Conservation (phyloP, 2,797 vertebrate genomes). For the Philypnodon macrostomus region DNA sequence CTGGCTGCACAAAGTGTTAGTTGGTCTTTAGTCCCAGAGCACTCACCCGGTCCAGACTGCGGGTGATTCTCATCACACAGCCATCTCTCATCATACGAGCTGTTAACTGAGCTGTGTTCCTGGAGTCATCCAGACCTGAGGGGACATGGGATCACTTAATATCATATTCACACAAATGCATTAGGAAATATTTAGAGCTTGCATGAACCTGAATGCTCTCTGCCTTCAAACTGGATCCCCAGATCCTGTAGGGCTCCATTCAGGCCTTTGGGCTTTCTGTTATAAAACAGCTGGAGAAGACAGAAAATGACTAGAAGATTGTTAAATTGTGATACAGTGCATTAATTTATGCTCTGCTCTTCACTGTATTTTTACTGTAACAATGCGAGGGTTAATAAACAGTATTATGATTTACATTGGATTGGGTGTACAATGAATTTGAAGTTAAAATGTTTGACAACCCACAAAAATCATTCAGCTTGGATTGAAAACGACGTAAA, state of each 20-base stretch:
- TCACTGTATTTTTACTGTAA: too few species aligned
- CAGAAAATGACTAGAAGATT: neutral
- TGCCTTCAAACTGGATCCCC: slow-evolving; percentile 88
- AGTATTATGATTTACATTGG: too few species aligned
- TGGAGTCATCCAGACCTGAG: slow-evolving; percentile 89
- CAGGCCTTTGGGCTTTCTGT: slow-evolving; percentile 89
- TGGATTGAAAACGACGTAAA: too few species aligned
- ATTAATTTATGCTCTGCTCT: too few species aligned
- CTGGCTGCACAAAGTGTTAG: neutral
- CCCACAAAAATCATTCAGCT: too few species aligned
- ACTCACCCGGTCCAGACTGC: slow-evolving; percentile 87
- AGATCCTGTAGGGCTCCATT: slow-evolving; percentile 91
- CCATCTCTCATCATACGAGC: slow-evolving; percentile 89
- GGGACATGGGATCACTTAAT: neutral
- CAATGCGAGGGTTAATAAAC: too few species aligned
- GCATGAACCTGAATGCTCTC: slow-evolving; percentile 88
- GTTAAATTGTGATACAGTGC: too few species aligned
- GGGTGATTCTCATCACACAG: slow-evolving; percentile 87
- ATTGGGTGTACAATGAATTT: too few species aligned
- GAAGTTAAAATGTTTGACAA: too few species aligned
- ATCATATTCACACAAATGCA: neutral
- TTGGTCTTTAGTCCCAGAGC: slow-evolving; percentile 16
- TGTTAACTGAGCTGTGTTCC: slow-evolving; percentile 89
- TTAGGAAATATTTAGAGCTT: neutral
- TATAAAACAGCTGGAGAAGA: slow-evolving; percentile 84